Evolutionary conservation across 2,888 invertebrate genomes (phyloP).

Genomic region (Drosophila prolongata): DNA sequence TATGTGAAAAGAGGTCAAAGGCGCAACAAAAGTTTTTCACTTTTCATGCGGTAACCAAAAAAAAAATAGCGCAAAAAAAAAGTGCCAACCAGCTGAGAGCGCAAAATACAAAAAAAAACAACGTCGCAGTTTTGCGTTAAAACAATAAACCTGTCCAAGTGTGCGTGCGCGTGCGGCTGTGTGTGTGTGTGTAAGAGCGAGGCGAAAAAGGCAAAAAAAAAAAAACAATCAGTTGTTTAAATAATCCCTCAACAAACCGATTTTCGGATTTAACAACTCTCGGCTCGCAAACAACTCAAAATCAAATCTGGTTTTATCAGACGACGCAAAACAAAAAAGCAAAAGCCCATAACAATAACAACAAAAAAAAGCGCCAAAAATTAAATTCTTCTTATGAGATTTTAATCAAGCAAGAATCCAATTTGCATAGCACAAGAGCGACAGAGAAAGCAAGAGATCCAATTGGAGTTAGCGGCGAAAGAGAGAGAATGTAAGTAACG

Average conservation of each 20-base stretch:
- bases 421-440: slow-evolving; percentile 19
- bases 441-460: slow-evolving; percentile 26
- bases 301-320: slow-evolving; percentile 77
- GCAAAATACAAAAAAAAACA: slow-evolving; percentile 57
- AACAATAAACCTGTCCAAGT: slow-evolving; percentile 62
- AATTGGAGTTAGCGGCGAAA: slow-evolving; percentile 40
- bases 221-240: slow-evolving; percentile 55
- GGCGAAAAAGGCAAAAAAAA: slow-evolving; percentile 51
- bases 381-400: slow-evolving; percentile 49
- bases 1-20: slow-evolving; percentile 77
- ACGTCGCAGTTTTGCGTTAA: slow-evolving; percentile 77
- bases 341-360: slow-evolving; percentile 38
- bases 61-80: slow-evolving; percentile 42
- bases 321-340: slow-evolving; percentile 43
- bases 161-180: slow-evolving; percentile 42
- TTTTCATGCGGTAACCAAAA: slow-evolving; percentile 44
- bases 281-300: slow-evolving; percentile 39
- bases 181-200: slow-evolving; percentile 47
- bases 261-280: slow-evolving; percentile 62
- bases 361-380: slow-evolving; percentile 63
- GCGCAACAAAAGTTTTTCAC: slow-evolving; percentile 66
- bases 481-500: slow-evolving; percentile 56
- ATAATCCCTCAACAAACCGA: slow-evolving; percentile 56
- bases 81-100: slow-evolving; percentile 71
- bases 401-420: slow-evolving; percentile 65